These are phyloP conservation scores for Pseudochaenichthys georgianus DNA, from an alignment of 2,797 vertebrate genomes.

Conservation along the genomic window DNA sequence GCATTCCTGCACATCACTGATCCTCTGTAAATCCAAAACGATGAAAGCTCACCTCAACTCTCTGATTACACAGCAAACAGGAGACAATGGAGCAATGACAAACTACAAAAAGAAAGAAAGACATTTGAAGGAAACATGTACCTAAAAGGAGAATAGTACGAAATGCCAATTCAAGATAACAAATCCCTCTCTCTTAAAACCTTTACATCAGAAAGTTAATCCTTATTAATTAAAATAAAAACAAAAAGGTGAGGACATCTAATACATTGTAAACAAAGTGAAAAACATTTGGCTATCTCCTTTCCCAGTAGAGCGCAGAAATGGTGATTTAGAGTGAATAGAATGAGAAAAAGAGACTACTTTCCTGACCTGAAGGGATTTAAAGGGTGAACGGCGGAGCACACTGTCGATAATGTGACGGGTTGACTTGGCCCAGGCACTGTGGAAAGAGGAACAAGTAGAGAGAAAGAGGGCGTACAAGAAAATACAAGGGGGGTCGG, in stretches of 20 bases:
- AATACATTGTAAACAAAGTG: slow-evolving; percentile 48
- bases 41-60: slow-evolving; percentile 48
- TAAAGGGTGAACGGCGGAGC: slow-evolving; percentile 34
- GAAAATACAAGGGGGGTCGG: slow-evolving; percentile 6
- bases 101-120: slow-evolving; percentile 18
- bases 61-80: slow-evolving; percentile 46
- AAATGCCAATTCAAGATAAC: neutral
- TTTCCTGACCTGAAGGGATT: slow-evolving; percentile 31
- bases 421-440: slow-evolving; percentile 57
- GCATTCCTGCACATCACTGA: slow-evolving; percentile 73
- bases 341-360: slow-evolving; percentile 23
- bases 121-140: slow-evolving; percentile 28
- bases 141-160: slow-evolving; percentile 1
- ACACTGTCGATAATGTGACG: slow-evolving; percentile 37
- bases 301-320: slow-evolving; percentile 25
- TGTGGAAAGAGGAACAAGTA: slow-evolving; percentile 47
- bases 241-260: slow-evolving; percentile 24
- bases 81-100: slow-evolving; percentile 35
- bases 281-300: slow-evolving; percentile 36
- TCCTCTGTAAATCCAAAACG: slow-evolving; percentile 51
- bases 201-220: neutral
- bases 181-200: slow-evolving; percentile 6
- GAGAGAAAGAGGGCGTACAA: neutral
- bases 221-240: slow-evolving; percentile 3
- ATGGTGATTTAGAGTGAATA: neutral